Conservation (phyloP, 2,888 invertebrate species). For the Campaea margaritaria region DNA sequence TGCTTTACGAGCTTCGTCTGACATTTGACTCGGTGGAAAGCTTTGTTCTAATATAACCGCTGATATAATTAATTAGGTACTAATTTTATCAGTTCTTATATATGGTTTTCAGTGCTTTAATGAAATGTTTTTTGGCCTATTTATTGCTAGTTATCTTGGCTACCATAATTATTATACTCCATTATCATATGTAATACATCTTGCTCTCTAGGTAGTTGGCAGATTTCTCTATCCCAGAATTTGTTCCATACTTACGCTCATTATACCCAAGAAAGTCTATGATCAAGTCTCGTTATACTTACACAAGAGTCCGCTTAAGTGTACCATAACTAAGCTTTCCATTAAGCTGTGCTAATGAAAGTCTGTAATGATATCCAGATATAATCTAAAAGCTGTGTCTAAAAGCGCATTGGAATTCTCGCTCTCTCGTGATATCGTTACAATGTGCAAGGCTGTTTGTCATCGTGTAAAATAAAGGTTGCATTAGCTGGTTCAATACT, state of each 20-base stretch:
- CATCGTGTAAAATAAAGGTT: constrained; percentile 19
- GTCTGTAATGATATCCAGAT: constrained; percentile 32
- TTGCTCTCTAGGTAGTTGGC: neutral
- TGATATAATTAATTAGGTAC: constrained; percentile 53
- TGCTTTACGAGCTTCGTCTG: constrained; percentile 61
- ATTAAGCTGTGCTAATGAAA: constrained; percentile 40
- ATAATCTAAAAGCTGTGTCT: constrained; percentile 36
- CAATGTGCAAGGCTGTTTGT: constrained; percentile 20
- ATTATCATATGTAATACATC: neutral
- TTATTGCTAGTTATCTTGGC: too few species aligned
- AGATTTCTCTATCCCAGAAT: constrained; percentile 9
- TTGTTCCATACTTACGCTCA: neutral
- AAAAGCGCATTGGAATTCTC: constrained; percentile 34
- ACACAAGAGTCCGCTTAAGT: constrained; percentile 14
- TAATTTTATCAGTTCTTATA: constrained; percentile 28
- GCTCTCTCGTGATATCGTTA: constrained; percentile 37
- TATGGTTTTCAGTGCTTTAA: constrained; percentile 14
- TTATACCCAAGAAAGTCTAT: constrained; percentile 13
- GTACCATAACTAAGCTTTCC: constrained; percentile 39
- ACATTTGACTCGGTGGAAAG: constrained; percentile 61
- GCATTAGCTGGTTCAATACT: constrained; percentile 16
- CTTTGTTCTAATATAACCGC: constrained; percentile 53
- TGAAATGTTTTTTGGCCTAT: neutral
- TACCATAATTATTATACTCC: too few species aligned
- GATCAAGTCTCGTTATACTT: neutral